Conservation (phyloP, 2,888 invertebrate genomes). For the Sarcophaga subvicina region DNA sequence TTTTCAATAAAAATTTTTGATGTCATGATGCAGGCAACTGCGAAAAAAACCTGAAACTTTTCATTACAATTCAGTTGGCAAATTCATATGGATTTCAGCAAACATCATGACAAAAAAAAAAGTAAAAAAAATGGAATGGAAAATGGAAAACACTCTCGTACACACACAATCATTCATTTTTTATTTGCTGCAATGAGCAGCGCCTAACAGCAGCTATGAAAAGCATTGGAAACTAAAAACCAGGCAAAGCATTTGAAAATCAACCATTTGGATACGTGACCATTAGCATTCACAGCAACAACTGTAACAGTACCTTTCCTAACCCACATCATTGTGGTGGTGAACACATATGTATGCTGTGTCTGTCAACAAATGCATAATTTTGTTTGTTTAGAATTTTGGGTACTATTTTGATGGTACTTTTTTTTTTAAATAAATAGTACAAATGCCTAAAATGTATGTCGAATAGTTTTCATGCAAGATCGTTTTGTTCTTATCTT, state of each 20-base stretch:
- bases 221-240: slow-evolving; percentile 10
- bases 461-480: too few species aligned
- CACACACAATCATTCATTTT: background rate
- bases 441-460: too few species aligned
- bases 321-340: too few species aligned
- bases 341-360: too few species aligned
- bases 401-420: too few species aligned
- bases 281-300: slow-evolving; percentile 26
- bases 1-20: slow-evolving; percentile 49
- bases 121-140: background rate
- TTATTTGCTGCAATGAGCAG: background rate
- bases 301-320: too few species aligned
- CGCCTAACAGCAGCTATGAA: slow-evolving; percentile 3
- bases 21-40: slow-evolving; percentile 42
- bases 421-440: too few species aligned
- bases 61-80: slow-evolving; percentile 51
- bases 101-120: background rate
- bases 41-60: background rate
- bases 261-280: slow-evolving; percentile 53
- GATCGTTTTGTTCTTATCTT: too few species aligned
- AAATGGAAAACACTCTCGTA: slow-evolving; percentile 1
- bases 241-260: slow-evolving; percentile 15
- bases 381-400: too few species aligned
- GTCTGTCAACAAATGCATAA: too few species aligned
- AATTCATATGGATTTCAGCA: slow-evolving; percentile 40